Evolutionary conservation across 2,113 vertebrate genomes (phyloP).

Genomic region (human (Homo sapiens)): GRCh38 chr3:4876001-4876500

Average conservation of each 20-base stretch:
- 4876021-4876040: background rate
- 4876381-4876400: background rate
- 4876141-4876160: background rate
- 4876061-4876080: background rate
- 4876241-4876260: background rate
- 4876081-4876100: background rate
- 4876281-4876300: background rate
- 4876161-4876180: background rate
- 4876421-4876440: too few species aligned
- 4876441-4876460: background rate
- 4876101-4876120: background rate
- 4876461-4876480: background rate
- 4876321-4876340: background rate
- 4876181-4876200: background rate
- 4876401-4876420: background rate
- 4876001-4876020: background rate
- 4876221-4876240: background rate
- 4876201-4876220: background rate
- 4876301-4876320: background rate
- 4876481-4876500: background rate
- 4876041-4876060: background rate
- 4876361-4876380: background rate
- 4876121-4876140: background rate
- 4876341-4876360: accelerated
- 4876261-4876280: background rate